A percentile compares a stretch with the other conserved stretches of the same genome.
These are phyloP conservation scores for Caenorhabditis imperialis DNA, from an alignment of 2,888 invertebrate genomes.

Conservation along the genomic window DNA sequence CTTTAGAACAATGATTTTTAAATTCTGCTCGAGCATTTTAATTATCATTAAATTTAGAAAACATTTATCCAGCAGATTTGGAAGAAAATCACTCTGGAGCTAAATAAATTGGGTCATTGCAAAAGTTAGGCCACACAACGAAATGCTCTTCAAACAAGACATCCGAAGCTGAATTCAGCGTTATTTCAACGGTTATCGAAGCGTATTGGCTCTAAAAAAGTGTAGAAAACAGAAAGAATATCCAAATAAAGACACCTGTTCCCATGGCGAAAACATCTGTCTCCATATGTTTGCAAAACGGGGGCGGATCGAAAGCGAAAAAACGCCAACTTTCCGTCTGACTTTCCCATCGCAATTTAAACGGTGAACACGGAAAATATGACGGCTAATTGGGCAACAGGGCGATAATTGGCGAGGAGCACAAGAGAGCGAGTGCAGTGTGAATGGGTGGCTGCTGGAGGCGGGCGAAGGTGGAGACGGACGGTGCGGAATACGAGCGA, in stretches of 20 bases:
- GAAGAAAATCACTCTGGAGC: too few relatives aligned
- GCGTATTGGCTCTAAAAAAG: too few relatives aligned
- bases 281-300: slow-evolving; percentile 31
- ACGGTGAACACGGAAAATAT: neutral
- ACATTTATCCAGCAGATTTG: too few relatives aligned
- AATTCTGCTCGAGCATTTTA: too few relatives aligned
- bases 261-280: slow-evolving; percentile 29
- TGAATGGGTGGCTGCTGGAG: slow-evolving; percentile 26
- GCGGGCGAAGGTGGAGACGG: slow-evolving; percentile 15
- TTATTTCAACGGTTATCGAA: too few relatives aligned
- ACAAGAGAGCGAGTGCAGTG: slow-evolving; percentile 10
- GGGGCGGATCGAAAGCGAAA: neutral
- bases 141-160: too few relatives aligned
- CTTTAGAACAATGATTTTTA: too few relatives aligned
- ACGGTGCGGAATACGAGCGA: neutral
- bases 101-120: too few relatives aligned
- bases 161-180: too few relatives aligned
- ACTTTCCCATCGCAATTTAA: slow-evolving; percentile 11
- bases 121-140: too few relatives aligned
- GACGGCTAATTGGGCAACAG: slow-evolving; percentile 36
- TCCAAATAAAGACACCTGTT: slow-evolving; percentile 30
- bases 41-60: too few relatives aligned
- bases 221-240: too few relatives aligned
- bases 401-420: neutral
- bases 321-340: neutral